Conservation (phyloP, 2,113 vertebrate species). For the Scytalopus superciliaris region DNA sequence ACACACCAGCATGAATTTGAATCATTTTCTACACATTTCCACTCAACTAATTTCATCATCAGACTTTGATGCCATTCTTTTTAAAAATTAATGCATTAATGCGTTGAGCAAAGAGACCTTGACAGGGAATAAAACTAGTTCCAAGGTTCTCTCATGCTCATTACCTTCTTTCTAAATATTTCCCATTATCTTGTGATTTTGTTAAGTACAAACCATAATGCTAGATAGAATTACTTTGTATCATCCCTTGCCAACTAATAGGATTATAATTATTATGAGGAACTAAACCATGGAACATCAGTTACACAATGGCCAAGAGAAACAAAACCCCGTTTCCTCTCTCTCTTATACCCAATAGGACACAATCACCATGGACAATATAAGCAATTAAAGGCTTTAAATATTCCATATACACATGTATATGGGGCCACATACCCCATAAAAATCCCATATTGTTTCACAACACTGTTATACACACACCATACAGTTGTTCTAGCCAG, state of each 20-base stretch:
- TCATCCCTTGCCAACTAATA: neutral
- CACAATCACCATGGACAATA: accelerated
- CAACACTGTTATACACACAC: neutral
- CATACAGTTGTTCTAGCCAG: neutral
- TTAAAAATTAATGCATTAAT: neutral
- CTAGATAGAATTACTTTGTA: neutral
- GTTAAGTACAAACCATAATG: neutral
- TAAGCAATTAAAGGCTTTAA: neutral
- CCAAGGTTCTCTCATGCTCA: neutral
- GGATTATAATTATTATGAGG: neutral
- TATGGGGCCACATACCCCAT: neutral
- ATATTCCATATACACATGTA: neutral
- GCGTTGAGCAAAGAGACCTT: neutral
- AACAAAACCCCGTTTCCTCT: neutral
- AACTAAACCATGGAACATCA: neutral
- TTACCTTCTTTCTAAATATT: neutral
- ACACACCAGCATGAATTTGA: neutral
- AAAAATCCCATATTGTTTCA: neutral
- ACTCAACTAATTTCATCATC: neutral
- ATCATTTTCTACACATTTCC: neutral
- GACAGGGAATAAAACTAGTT: neutral
- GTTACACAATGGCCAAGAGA: neutral
- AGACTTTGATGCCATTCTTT: neutral
- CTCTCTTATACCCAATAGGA: neutral
- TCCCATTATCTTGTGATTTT: neutral